phyloP scores from a whole-genome alignment of 2,113 vertebrate genomes.

The Polyodon spathula region DNA sequence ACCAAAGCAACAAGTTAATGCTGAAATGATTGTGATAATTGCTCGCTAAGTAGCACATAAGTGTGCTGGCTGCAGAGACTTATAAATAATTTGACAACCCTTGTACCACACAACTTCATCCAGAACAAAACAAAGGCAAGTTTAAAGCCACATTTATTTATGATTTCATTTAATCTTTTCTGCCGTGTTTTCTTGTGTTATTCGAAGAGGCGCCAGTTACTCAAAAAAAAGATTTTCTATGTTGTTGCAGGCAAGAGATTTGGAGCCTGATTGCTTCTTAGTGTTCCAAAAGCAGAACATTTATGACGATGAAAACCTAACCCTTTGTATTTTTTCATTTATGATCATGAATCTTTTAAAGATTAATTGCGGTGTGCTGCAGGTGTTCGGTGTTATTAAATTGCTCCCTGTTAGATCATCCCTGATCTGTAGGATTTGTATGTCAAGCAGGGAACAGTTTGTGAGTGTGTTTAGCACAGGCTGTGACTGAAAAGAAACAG shows the following conservation, averaged over 20 bases:
- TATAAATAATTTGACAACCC: no score
- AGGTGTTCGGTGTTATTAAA: slow-evolving; percentile 1
- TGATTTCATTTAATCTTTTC: no score
- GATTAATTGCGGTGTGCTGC: not conserved
- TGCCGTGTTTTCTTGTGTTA: no score
- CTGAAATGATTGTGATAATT: no score
- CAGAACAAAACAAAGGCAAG: no score
- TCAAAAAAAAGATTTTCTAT: no score
- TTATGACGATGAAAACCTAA: not conserved
- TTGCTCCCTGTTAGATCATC: not conserved
- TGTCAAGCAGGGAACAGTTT: not conserved
- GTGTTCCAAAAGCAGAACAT: not conserved
- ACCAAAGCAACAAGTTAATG: no score
- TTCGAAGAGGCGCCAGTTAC: no score
- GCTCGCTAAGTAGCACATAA: no score
- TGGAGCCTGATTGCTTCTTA: not conserved
- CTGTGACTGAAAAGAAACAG: slow-evolving; percentile 5
- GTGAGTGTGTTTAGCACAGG: not conserved
- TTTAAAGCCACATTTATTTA: no score
- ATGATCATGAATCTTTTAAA: slow-evolving; percentile 14
- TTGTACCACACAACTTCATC: no score
- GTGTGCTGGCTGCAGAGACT: no score
- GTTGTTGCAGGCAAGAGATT: not conserved
- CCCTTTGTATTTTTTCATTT: not conserved
- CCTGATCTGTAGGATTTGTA: not conserved